Base-by-base conservation (phyloP, 1,140 invertebrate species). In the Glomeris maerens region DNA sequence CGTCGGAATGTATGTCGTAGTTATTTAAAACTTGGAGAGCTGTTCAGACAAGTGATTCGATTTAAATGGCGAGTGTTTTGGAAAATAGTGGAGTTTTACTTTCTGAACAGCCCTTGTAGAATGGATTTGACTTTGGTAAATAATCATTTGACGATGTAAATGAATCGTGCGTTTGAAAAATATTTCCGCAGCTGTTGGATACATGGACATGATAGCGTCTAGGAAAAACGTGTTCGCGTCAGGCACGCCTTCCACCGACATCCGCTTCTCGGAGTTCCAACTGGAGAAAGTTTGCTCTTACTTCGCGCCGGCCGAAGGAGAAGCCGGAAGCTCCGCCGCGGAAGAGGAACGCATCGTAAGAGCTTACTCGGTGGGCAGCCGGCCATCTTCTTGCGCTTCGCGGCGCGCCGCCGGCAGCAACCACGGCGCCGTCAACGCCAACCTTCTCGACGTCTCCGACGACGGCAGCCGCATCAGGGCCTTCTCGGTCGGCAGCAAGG, bases 291-390 rank as follows among this genome's bases (percentile, higher is more conserved):
- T 79, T 1, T 68, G 69, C 13, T 75, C 77, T 5, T 80, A 74
- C 53, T 68, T 81, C 14, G 64, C 74, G 3, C 72, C 73, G 0
- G 68, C 71, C 1, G 78, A 80, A 22, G n/a, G n/a, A n/a, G n/a
- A n/a, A n/a, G n/a, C n/a, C n/a, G n/a, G n/a, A n/a, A 42, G 17
- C 5, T 17, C 40, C 20, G 25, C 4, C 5, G 60, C 61, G 27
- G 56, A 59, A 14, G 77, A 78, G 20, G 72, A 72, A 57, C 71
- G 83, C 49, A 81, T 80, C 23, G 71, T 74, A 36, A 74, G 88
- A 57, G 82, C 87, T 2, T 91, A 91, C 64, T 90, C 86, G 25
- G 81, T 92, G 41, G 89, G 88, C 4, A 88, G 84, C 25, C 76
- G 78, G 53, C 76, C n/a, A n/a, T n/a, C 79, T n/a, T 77, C 80